Percentiles rank a stretch among this genome's conserved stretches.
These are phyloP conservation scores for Pterocles burchelli DNA, from an alignment of 2,113 vertebrate species.

Conservation along the genomic window DNA sequence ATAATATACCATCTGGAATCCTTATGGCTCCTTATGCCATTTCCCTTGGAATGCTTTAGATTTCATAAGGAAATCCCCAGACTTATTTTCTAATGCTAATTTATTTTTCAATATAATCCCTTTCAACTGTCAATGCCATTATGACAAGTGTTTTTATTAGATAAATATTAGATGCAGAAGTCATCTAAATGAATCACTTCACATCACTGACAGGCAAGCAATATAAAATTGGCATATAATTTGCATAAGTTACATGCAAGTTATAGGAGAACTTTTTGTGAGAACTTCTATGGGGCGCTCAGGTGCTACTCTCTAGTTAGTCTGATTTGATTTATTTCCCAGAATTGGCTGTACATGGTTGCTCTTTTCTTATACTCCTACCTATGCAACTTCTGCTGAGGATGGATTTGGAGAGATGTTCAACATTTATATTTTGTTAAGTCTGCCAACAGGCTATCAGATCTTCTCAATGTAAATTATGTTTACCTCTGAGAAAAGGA, in stretches of 20 bases:
- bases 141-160: constrained; percentile 54
- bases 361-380: background rate
- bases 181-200: constrained; percentile 46
- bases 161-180: constrained; percentile 47
- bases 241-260: background rate
- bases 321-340: background rate
- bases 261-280: background rate
- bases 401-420: background rate
- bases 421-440: background rate
- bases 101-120: constrained; percentile 44
- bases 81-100: constrained; percentile 52
- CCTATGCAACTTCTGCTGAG: background rate
- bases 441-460: background rate
- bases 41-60: constrained; percentile 35
- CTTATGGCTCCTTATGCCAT: background rate
- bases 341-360: background rate
- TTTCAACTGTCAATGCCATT: constrained; percentile 51
- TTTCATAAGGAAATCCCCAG: background rate
- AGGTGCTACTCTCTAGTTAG: background rate
- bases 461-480: background rate
- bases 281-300: background rate
- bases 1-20: constrained; percentile 20
- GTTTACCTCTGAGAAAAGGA: background rate
- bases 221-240: constrained; percentile 18
- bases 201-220: background rate